Evolutionary conservation across 2,113 vertebrate species (phyloP), one percentile per base, ranked within the genome.

Genomic region (Proterorhinus semilunaris): DNA sequence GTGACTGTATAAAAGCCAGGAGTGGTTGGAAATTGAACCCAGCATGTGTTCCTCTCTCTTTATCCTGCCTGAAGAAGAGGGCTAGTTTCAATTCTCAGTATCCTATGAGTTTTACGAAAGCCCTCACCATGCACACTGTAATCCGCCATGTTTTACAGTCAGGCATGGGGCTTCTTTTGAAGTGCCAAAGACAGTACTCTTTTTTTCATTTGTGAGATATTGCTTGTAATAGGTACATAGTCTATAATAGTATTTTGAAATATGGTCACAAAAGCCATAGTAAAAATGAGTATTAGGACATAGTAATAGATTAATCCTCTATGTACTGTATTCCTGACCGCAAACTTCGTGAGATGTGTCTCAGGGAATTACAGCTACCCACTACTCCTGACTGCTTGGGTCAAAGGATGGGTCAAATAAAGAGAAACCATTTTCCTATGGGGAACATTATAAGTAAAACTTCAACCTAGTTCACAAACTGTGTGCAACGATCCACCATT

Each of bases 61-160:
- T 78, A 62, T 69, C 52, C 36, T 55, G 51, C 17, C 21, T 72
- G 27, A 1, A 45, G 62, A 69, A 70, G 49, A 55, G 17, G 53
- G 48, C 12, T 10, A 74, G 16, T 66, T 76, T 67, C 13, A 71
- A 13, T 61, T 54, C 55, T 61, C 51, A 75, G 54, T 52, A 59
- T 69, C 47, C 36, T 72, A 51, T 70, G 78, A 62, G 44, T 45
- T 53, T 75, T 66, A 72, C 78, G 66, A 86, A 80, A 79, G 71
- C 51, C 47, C 12, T 51, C n/a, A 27, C 59, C 70, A 68, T 0
- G 0, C 49, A 55, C 66, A 17, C 21, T 77, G 62, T 73, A 81
- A 74, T 88, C 66, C 59, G 15, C 42, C 11, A 9, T 13, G 70
- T 13, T 48, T 43, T 63, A 62, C 54, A 71, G 51, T 10, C 10